Evolutionary conservation across 2,797 vertebrate genomes (phyloP).

Genomic region (Percopsis omiscomaycus): DNA sequence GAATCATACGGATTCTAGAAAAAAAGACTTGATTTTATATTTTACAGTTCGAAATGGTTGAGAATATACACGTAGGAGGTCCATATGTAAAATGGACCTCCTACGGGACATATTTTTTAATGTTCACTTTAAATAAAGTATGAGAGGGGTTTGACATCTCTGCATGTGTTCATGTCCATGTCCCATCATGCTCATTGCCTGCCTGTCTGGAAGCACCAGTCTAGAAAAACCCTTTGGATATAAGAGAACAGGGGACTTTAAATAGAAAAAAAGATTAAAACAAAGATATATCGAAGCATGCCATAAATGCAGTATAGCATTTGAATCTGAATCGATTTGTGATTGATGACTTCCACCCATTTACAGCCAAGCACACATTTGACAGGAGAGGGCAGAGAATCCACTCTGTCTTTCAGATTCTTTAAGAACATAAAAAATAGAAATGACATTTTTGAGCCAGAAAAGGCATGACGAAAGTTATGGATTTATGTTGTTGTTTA

Average conservation of each 20-base stretch:
- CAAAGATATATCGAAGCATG: constrained; percentile 12
- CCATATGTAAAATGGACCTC: too few species aligned
- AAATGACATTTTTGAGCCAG: background rate
- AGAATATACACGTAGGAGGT: too few species aligned
- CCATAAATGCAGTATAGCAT: constrained; percentile 12
- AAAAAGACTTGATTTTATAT: too few species aligned
- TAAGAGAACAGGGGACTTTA: constrained; percentile 30
- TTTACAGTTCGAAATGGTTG: too few species aligned
- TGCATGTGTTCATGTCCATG: constrained; percentile 24
- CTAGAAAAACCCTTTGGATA: constrained; percentile 33
- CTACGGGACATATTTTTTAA: too few species aligned
- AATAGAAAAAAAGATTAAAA: constrained; percentile 18
- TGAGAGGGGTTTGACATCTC: too few species aligned
- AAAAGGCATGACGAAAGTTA: constrained; percentile 3
- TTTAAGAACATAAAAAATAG: background rate
- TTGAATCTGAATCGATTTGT: constrained; percentile 4
- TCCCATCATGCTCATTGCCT: constrained; percentile 37
- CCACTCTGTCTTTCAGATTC: background rate
- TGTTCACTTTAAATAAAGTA: too few species aligned
- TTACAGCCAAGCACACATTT: background rate
- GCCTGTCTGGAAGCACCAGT: constrained; percentile 32
- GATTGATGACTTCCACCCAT: background rate
- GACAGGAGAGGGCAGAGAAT: background rate
- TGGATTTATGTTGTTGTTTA: constrained; percentile 12
- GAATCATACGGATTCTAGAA: too few species aligned